Percentiles rank a stretch among this genome's conserved stretches.
Conservation (phyloP, 2,797 vertebrate species). For the Podargus strigoides region DNA sequence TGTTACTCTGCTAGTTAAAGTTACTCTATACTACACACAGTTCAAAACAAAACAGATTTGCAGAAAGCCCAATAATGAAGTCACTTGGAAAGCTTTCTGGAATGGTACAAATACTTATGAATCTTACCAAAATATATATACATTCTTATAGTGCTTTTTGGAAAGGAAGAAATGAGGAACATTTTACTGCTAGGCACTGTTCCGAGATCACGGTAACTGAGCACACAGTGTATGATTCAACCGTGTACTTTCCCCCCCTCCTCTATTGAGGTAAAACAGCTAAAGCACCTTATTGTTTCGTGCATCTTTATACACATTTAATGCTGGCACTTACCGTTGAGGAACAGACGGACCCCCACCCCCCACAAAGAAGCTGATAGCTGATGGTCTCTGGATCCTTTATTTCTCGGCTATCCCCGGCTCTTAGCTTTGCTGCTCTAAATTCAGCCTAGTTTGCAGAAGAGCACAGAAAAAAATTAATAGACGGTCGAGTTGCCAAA, state of each 20-base stretch:
- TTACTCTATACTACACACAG: background rate
- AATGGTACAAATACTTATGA: background rate
- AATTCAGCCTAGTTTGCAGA: slow-evolving; percentile 2
- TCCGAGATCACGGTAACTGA: background rate
- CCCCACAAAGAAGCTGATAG: background rate
- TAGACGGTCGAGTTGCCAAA: background rate
- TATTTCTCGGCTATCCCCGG: background rate
- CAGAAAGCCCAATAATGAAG: background rate
- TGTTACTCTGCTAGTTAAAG: background rate
- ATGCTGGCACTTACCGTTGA: slow-evolving; percentile 63
- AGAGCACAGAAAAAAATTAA: background rate
- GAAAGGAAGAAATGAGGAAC: background rate
- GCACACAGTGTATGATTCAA: background rate
- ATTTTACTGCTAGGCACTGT: background rate
- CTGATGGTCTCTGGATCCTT: background rate
- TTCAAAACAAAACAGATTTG: background rate
- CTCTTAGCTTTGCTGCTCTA: background rate
- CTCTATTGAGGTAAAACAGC: background rate
- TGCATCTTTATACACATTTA: background rate
- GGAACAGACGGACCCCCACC: background rate
- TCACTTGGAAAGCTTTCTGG: background rate
- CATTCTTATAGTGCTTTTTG: background rate
- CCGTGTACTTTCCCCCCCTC: background rate
- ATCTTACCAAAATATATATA: background rate
- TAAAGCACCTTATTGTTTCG: background rate